Percentiles rank a stretch among this genome's conserved stretches.
Conservation (phyloP, 2,797 vertebrate species). For the Triplophysa bombifrons region DNA sequence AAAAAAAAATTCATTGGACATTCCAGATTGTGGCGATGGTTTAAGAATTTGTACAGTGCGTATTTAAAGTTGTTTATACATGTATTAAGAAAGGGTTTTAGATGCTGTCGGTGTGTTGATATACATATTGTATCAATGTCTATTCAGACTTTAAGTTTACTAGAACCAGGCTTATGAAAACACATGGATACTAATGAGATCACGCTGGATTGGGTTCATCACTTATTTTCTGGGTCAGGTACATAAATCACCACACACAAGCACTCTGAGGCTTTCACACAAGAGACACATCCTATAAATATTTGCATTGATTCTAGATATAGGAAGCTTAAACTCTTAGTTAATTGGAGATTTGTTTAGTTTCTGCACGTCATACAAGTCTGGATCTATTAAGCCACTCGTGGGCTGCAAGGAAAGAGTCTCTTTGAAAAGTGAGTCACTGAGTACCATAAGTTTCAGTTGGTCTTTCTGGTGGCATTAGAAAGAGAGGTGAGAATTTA, state of each 20-base stretch:
- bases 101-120: no score
- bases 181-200: not conserved
- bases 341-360: not conserved
- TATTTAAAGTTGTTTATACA: no score
- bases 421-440: slow-evolving; percentile 20
- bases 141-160: no score
- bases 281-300: not conserved
- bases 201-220: not conserved
- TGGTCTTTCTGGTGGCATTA: slow-evolving; percentile 15
- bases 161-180: not conserved
- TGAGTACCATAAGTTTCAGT: slow-evolving; percentile 16
- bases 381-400: not conserved
- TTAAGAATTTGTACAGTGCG: no score
- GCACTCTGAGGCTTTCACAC: not conserved
- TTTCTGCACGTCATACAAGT: not conserved
- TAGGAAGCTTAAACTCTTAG: not conserved
- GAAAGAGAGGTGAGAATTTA: slow-evolving; percentile 59
- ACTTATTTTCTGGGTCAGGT: not conserved
- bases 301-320: not conserved
- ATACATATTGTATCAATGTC: no score
- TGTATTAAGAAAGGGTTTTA: no score
- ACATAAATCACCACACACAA: not conserved
- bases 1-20: no score
- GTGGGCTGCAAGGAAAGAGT: slow-evolving; percentile 13
- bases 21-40: no score